Evolutionary conservation across 2,113 vertebrate genomes (phyloP), one percentile per base, ranked within the genome.

Genomic region (Gadus chalcogrammus): DNA sequence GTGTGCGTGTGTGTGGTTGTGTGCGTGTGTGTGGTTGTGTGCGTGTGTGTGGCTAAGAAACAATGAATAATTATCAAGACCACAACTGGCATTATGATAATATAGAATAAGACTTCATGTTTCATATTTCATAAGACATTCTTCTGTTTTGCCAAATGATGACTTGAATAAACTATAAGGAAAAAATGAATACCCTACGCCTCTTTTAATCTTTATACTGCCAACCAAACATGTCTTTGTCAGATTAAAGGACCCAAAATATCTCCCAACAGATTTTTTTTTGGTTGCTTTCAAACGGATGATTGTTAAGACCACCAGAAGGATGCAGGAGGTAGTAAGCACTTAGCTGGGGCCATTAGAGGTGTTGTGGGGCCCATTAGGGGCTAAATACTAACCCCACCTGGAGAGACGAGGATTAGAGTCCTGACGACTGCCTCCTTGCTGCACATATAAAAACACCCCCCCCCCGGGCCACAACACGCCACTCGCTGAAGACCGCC

Each of bases 401-500:
- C 84, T 89, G 88, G 79, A 79, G 77, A 83, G 77, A 81, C 9
- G 83, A 80, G 87, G 88, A 91, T 90, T 91, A 89, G 87, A 87
- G 85, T 90, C 87, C 82, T 79, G 73, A 76, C 82, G 73, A 74
- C 84, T 28, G 4, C 61, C 13, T 24, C 15, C 22, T 20, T 15
- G 13, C 22, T 15, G 1, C 61, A 62, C 22, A 13, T 15, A 62
- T 27, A 62, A 24, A 22, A 62, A 28, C 22, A 13, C 55, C 15
- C 55, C n/a, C 55, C 15, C 9, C 15, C 16, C 15, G 0, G 4
- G 55, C 15, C 55, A 58, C 15, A 86, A 84, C 83, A 77, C 67
- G 42, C 75, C 82, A 80, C 82, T 85, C 76, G 81, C 75, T 88
- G 85, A 87, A 81, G 65, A 77, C 42, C 42, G 82, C 75, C 77